Conservation (phyloP, 2,888 invertebrate genomes). For the Endomychus coccineus region DNA sequence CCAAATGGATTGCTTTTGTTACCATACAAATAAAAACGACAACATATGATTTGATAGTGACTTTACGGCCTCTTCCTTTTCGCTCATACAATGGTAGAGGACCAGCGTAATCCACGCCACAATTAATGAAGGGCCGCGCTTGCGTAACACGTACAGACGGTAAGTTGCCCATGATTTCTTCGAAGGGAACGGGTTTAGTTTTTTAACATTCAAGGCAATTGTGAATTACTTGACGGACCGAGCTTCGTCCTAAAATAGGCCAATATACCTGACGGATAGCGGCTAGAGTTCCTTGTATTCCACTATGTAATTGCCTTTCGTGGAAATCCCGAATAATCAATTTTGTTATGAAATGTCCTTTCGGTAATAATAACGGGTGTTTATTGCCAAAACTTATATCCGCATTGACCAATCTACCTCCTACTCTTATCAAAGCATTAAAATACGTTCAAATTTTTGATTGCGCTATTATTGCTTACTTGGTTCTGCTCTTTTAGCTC, state of each 20-base stretch:
- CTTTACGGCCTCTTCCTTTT: no score
- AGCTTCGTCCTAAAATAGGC: slow-evolving; percentile 2
- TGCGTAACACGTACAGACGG: no score
- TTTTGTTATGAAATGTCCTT: slow-evolving; percentile 10
- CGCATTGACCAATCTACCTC: slow-evolving; percentile 11
- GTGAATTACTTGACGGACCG: slow-evolving; percentile 3
- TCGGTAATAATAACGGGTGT: slow-evolving; percentile 8
- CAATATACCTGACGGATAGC: slow-evolving; percentile 14
- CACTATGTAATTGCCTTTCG: not conserved
- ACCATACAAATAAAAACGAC: no score
- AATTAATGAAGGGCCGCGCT: no score
- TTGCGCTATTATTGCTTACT: no score
- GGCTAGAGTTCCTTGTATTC: slow-evolving; percentile 10
- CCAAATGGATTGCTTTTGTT: no score
- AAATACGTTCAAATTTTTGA: not conserved
- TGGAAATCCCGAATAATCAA: slow-evolving; percentile 3
- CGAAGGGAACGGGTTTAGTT: slow-evolving; percentile 6
- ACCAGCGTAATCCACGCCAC: no score
- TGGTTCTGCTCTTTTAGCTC: no score
- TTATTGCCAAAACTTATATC: slow-evolving; percentile 5
- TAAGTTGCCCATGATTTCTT: not conserved
- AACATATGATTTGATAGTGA: no score
- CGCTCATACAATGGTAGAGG: no score
- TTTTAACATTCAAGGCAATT: slow-evolving; percentile 18
- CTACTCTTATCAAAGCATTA: slow-evolving; percentile 6